Evolutionary conservation across 2,888 invertebrate species (phyloP).

Genomic region (Heliconius cydno): DNA sequence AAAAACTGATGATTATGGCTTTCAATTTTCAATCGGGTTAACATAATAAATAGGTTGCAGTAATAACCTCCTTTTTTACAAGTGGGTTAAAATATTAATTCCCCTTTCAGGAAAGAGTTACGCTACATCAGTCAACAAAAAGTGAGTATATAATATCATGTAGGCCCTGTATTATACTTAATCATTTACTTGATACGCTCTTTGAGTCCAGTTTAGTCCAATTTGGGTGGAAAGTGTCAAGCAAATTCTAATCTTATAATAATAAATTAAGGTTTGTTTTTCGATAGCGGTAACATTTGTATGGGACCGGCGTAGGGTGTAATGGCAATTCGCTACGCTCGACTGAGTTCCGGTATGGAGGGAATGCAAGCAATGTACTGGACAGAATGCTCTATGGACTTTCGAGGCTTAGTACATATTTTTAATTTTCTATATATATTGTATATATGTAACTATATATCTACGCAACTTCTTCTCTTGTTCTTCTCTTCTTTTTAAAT

Average conservation of each 20-base stretch:
- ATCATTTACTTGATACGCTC: slow-evolving; percentile 20
- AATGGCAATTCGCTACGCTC: slow-evolving; percentile 39
- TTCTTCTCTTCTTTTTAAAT: neutral
- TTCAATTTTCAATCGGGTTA: too few relatives aligned
- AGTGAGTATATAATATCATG: neutral
- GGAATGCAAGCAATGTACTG: slow-evolving; percentile 50
- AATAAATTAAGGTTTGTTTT: neutral
- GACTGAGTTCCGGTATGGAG: slow-evolving; percentile 45
- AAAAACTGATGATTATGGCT: too few relatives aligned
- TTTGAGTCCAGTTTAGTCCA: slow-evolving; percentile 11
- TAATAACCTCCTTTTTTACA: neutral
- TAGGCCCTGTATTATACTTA: slow-evolving; percentile 3
- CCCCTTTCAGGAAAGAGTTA: neutral
- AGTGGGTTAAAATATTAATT: neutral
- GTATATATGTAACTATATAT: neutral
- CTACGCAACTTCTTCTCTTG: too few relatives aligned
- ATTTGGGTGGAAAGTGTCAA: neutral
- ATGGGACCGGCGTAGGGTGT: slow-evolving; percentile 19
- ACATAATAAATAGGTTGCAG: neutral
- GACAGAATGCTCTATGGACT: slow-evolving; percentile 19
- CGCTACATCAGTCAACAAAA: neutral
- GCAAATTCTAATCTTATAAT: neutral
- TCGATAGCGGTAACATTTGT: neutral
- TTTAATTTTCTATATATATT: neutral
- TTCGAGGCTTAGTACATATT: neutral